phyloP scores from a whole-genome alignment of 1,140 invertebrate species.

The Apolygus lucorum region DNA sequence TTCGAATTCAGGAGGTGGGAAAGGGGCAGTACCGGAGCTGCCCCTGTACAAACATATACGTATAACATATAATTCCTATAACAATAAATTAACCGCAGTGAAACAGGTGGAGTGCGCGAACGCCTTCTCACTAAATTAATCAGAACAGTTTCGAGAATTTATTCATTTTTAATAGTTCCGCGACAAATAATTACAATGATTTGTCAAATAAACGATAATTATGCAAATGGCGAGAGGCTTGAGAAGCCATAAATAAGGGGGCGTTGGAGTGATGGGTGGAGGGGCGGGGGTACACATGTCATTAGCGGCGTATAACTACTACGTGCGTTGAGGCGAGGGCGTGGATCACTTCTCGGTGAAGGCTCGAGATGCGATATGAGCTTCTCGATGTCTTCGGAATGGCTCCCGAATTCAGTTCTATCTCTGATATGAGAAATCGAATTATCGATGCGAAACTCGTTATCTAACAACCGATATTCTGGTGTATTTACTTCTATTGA shows the following conservation, averaged over 20 bases:
- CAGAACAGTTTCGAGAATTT: neutral
- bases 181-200: neutral
- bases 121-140: neutral
- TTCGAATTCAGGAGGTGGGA: neutral
- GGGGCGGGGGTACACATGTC: neutral
- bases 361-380: too few relatives aligned
- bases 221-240: neutral
- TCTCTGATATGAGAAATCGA: too few relatives aligned
- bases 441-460: too few relatives aligned
- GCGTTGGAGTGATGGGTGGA: too few relatives aligned
- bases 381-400: too few relatives aligned
- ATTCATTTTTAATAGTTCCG: neutral
- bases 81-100: neutral
- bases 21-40: neutral
- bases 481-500: too few relatives aligned
- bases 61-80: neutral
- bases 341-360: too few relatives aligned
- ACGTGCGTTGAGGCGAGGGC: neutral
- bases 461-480: too few relatives aligned
- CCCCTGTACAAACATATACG: neutral
- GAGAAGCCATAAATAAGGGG: neutral
- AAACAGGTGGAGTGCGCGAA: neutral
- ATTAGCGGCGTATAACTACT: constrained; percentile 1
- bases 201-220: neutral
- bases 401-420: too few relatives aligned